Base-by-base conservation (phyloP, 2,888 invertebrate species). In the Tenthredo scrophulariae region DNA sequence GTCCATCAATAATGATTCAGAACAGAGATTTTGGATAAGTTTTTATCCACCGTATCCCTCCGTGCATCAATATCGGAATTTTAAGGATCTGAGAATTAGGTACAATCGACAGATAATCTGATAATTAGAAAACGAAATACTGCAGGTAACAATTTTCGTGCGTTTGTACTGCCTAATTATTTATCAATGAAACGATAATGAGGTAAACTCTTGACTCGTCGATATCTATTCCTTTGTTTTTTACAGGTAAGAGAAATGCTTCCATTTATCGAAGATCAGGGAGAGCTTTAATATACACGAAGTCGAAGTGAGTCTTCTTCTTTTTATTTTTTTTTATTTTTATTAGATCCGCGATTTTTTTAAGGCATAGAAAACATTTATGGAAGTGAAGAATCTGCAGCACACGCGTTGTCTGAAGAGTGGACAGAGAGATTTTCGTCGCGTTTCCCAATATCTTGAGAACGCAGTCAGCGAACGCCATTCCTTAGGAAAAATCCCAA, bases 391-490 rank as follows among this genome's bases (percentile, higher is more conserved):
- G 7, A 77, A 29, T 37, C 22, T 43, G 72, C 10, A 33, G 67
- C 43, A 40, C 22, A 40, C 22, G n/a, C 74, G 9, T 22, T 40
- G 43, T 74, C 43, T 40, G 74, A 50, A 50, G 75, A 46, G 50
- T 50, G 29, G 67, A 70, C 46, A 29, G 46, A 50, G n/a, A 83
- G 46, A 67, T 83, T 83, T 50, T 43, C 80, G 22, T 22, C 62
- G 62, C 62, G 10, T 62, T 33, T 67, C 10, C 67, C 83, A 43
- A 83, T 83, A 83, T 83, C 67, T 67, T 37, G 83, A 83, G 67
- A 67, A 83, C 29, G 65, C 67, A 70, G 83, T 83, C 83, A 46
- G 83, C 58, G 67, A 83, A 83, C 70, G 83, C 67, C 65, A 83
- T 83, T 83, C 83, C 83, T 83, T 62, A 46, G 40, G 72, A 83